A percentile compares a stretch with the other conserved stretches of the same genome.
These are phyloP conservation scores for Harpagus bidentatus DNA, from an alignment of 2,113 vertebrate genomes.

Conservation along the genomic window DNA sequence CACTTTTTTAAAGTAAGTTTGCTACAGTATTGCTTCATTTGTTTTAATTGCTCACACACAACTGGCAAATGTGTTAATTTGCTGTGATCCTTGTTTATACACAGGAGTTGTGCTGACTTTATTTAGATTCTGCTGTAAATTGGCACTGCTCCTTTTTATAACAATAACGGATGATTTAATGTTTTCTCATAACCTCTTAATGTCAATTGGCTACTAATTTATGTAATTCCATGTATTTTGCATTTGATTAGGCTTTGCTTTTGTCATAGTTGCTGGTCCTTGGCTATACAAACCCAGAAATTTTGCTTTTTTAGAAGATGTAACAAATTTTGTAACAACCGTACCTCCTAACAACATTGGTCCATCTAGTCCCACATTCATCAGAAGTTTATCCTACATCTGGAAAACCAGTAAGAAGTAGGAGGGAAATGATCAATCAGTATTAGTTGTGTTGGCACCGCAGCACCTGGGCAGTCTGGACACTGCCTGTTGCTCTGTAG, in stretches of 20 bases:
- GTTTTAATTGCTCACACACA: not conserved
- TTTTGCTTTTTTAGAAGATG: not conserved
- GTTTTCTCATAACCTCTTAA: not conserved
- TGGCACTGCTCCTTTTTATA: not conserved
- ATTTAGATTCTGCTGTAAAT: not conserved
- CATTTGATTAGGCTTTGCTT: not conserved
- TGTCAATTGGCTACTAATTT: not conserved
- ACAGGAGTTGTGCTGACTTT: not conserved
- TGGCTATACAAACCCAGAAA: not conserved
- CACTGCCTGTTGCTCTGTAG: not conserved
- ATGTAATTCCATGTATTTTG: not conserved
- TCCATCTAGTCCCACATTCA: not conserved
- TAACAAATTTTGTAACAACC: not conserved
- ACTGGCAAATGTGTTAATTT: not conserved
- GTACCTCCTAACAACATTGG: not conserved
- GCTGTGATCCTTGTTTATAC: not conserved
- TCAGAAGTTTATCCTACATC: not conserved
- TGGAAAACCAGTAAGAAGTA: not conserved
- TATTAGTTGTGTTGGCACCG: not conserved
- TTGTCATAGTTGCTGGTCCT: not conserved
- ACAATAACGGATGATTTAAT: not conserved
- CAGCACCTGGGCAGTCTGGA: not conserved
- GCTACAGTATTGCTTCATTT: not conserved
- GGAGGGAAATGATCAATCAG: accelerated
- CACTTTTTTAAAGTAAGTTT: not conserved